Conservation (phyloP, 2,113 vertebrate genomes). For the Tenrec ecaudatus region DNA sequence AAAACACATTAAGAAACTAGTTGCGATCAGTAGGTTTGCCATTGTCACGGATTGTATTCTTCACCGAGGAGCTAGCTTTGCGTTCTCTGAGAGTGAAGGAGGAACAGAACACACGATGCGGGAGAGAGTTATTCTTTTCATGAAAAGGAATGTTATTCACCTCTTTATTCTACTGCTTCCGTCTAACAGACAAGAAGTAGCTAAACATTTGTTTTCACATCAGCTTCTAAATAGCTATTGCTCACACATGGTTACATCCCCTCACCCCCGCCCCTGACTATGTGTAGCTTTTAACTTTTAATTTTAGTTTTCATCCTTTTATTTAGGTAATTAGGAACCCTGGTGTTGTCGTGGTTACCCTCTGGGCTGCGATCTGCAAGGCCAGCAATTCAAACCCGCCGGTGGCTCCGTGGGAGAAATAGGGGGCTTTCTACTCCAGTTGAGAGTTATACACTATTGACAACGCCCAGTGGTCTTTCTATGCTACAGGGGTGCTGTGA, state of each 20-base stretch:
- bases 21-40: slow-evolving; percentile 24
- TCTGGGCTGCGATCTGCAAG: no score
- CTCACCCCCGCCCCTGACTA: not conserved
- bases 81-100: slow-evolving; percentile 31
- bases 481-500: no score
- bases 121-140: slow-evolving; percentile 39
- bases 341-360: no score
- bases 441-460: no score
- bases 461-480: no score
- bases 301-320: slow-evolving; percentile 47
- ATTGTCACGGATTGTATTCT: not conserved
- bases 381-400: no score
- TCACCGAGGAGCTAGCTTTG: not conserved
- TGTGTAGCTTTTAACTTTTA: slow-evolving; percentile 23
- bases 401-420: no score
- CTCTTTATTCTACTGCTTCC: not conserved
- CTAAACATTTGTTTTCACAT: slow-evolving; percentile 1
- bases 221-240: slow-evolving; percentile 56
- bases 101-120: not conserved
- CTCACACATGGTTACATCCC: not conserved
- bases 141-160: not conserved
- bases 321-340: not conserved
- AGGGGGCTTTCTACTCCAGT: no score
- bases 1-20: not conserved
- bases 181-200: not conserved